Conservation (phyloP, 2,888 invertebrate species). For the Troilus luridus region DNA sequence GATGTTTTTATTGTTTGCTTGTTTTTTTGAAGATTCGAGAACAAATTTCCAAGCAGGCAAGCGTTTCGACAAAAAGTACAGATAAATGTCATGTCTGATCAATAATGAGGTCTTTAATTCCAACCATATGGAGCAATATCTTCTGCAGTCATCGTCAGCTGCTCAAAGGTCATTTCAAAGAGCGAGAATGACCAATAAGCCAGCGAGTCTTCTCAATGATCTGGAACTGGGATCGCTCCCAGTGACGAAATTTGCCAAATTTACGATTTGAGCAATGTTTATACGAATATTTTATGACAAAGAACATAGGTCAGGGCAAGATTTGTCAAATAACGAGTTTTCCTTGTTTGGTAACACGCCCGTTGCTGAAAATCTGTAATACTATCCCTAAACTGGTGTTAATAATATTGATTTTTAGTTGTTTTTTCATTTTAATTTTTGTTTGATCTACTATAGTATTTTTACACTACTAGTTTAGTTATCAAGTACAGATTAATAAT, state of each 20-base stretch:
- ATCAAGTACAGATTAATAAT: too few species aligned
- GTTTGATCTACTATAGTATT: too few species aligned
- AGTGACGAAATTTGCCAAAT: not conserved
- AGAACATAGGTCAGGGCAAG: not conserved
- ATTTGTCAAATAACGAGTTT: not conserved
- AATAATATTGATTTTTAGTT: not conserved
- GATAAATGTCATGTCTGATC: not conserved
- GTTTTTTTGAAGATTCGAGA: too few species aligned
- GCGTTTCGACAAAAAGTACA: not conserved
- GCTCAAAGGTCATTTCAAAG: not conserved
- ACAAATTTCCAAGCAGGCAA: not conserved
- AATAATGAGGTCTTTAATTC: conserved; percentile 9
- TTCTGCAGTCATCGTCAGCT: not conserved
- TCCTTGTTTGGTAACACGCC: not conserved
- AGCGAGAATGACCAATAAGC: not conserved
- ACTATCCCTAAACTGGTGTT: not conserved
- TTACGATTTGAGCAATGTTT: not conserved
- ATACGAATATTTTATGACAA: not conserved
- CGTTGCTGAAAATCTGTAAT: not conserved
- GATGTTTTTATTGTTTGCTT: too few species aligned
- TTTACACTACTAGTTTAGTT: too few species aligned
- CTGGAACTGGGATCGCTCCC: not conserved
- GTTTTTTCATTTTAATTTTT: not conserved
- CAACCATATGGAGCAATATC: not conserved
- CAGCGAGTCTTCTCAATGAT: not conserved